These are phyloP conservation scores for Alligator sinensis DNA, from an alignment of 2,113 vertebrate species.

Conservation along the genomic window DNA sequence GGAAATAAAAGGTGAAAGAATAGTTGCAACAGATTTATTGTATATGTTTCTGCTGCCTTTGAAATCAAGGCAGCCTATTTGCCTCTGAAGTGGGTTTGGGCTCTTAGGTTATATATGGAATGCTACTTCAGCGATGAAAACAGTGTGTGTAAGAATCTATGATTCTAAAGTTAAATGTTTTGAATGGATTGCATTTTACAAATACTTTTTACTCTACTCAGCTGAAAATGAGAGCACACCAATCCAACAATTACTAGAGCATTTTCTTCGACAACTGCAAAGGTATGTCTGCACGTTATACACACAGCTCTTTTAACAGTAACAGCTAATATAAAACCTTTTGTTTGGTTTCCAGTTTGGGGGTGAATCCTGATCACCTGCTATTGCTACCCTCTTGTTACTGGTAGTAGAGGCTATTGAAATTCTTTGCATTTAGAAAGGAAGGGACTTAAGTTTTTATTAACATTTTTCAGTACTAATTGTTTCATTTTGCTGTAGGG, in stretches of 20 bases:
- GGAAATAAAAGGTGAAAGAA: background rate
- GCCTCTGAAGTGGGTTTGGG: background rate
- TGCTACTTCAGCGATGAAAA: background rate
- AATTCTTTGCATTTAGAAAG: background rate
- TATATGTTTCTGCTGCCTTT: background rate
- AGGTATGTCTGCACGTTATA: constrained; percentile 76
- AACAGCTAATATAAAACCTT: background rate
- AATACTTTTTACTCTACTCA: constrained; percentile 53
- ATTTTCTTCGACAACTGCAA: constrained; percentile 95
- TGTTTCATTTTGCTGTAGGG: background rate
- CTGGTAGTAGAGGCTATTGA: background rate
- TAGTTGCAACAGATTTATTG: background rate
- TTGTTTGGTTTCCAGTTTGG: background rate
- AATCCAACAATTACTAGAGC: constrained; percentile 93
- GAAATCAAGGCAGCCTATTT: background rate
- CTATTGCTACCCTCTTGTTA: background rate
- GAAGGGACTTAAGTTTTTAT: background rate
- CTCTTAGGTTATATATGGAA: background rate
- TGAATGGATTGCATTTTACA: background rate
- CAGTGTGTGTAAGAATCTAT: background rate
- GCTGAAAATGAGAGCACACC: constrained; percentile 93
- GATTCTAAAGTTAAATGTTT: background rate
- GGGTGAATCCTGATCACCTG: background rate
- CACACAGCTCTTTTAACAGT: accelerated
- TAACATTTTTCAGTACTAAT: background rate